Base-by-base conservation (phyloP, 2,888 invertebrate genomes). In the Theodoxus fluviatilis region DNA sequence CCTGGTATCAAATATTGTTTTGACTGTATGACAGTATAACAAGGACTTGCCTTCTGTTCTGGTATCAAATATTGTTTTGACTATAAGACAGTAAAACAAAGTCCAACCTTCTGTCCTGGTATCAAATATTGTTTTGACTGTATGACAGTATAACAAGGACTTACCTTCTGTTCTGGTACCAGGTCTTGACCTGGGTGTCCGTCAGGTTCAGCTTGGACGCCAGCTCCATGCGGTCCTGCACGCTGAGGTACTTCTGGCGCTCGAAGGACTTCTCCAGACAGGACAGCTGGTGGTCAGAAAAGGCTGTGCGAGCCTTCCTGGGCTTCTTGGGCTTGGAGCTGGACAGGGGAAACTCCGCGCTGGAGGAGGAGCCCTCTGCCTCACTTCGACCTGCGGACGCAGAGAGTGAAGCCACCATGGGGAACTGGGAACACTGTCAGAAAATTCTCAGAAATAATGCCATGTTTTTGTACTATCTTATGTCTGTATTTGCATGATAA, bases 171-270 rank as follows among this genome's bases (percentile, higher is more conserved):
- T 98, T 98, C 89, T 98, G 98, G 89, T 98, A 98, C 98, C 98
- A 99, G 83, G 98, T 99, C 89, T 99, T 99, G 87, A 99, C 98
- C 90, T 99, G 98, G 68, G 98, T 98, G 88, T 98, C 98, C 59
- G 95, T 96, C 72, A 98, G 91, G 83, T 95, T 94, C 81, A 99
- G 84, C 90, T 89, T 95, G 69, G 96, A 94, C 0, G 98, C 98
- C 83, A 98, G 91, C 89, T 98, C 98, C 95, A 98, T 96, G 78
- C 98, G 80, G 87, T 98, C 98, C 87, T 98, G 98, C 6, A 85
- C 84, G 68, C 82, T 83, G 15, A 85, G 78, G 74, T 85, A 98
- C 89, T 98, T 98, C 89, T 98, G 97, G 74, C 95, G 89, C 89
- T 97, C 96, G 88, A 98, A 98, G 78, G 94, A 95, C 88, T 96